Base-by-base conservation (phyloP, 2,888 invertebrate genomes). In the Linnaemya vulpina region DNA sequence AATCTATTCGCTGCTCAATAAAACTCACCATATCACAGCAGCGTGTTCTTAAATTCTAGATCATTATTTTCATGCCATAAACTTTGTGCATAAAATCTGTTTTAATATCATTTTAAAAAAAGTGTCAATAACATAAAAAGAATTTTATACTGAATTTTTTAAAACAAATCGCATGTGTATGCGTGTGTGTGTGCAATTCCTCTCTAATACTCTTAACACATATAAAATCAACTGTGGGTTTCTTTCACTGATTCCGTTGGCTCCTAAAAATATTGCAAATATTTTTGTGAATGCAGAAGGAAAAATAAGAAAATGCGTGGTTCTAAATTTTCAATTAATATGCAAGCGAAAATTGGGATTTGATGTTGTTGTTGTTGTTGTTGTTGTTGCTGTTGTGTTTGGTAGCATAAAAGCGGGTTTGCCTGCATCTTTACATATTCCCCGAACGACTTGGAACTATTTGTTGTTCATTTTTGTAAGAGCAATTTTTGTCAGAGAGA, bases 301-400 rank as follows among this genome's bases (percentile, higher is more conserved):
- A 40, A 55, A 80, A 58, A 65, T n/a, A 38, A 30, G 53, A 71
- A 82, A 85, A 71, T 85, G 78, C 71, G 75, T 85, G 85, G 58
- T 55, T 78, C n/a, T 82, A 85, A 85, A 75, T 85, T 85, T 85
- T 82, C 82, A 85, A 85, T 85, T 85, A 85, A 85, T 82, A 85
- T 85, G 85, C 85, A 85, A 82, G 75, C 35, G 62, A 82, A 85
- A 81, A 79, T 85, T 82, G 78, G 70, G 60, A 67, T 75, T 79
- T 74, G 55, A 0, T 40, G 53, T 13, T 73, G 20, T 15, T 43
- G 60, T 8, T 51, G 58, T 13, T 40, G 17, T 15, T 49, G 35
- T 38, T 10, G 38, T 38, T 38, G 20, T 49, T 10, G 40, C n/a
- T 35, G 20, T 53, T 75, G 9, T 55, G 13, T 35, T 65, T 49